These are phyloP conservation scores for Tenthredo distinguenda DNA, from an alignment of 2,888 invertebrate genomes.

Conservation along the genomic window DNA sequence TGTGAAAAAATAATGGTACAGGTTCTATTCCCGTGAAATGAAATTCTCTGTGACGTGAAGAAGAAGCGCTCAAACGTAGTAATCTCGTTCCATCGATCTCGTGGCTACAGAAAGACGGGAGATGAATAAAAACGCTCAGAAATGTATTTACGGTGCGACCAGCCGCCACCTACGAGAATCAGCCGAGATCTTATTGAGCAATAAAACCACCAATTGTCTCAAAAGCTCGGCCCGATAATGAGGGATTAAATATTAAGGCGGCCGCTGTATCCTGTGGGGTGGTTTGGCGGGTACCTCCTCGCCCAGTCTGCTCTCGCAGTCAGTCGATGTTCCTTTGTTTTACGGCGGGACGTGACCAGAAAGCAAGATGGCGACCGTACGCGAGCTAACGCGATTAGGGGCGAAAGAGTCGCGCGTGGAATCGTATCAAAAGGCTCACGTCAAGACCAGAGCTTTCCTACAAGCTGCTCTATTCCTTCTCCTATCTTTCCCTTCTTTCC, in stretches of 20 bases:
- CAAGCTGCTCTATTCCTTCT: slow-evolving; percentile 33
- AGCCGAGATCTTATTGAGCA: slow-evolving; percentile 68
- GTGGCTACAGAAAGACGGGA: background rate
- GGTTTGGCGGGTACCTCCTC: slow-evolving; percentile 42
- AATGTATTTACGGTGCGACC: slow-evolving; percentile 51
- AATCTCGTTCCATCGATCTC: slow-evolving; percentile 25
- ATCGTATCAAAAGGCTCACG: slow-evolving; percentile 39
- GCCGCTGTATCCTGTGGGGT: slow-evolving; percentile 62
- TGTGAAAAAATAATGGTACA: background rate
- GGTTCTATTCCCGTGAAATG: background rate
- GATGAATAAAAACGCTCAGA: slow-evolving; percentile 52
- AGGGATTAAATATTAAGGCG: slow-evolving; percentile 77
- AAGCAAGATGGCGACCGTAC: slow-evolving; percentile 72
- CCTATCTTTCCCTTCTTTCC: slow-evolving; percentile 52
- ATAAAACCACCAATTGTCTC: slow-evolving; percentile 76
- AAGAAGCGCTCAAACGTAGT: background rate
- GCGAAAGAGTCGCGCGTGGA: slow-evolving; percentile 49
- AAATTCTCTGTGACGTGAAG: background rate
- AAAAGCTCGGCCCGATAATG: slow-evolving; percentile 76
- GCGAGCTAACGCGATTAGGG: slow-evolving; percentile 56
- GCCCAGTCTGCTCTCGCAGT: slow-evolving; percentile 56
- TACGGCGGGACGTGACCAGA: slow-evolving; percentile 77
- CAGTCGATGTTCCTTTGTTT: slow-evolving; percentile 76
- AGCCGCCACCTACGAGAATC: slow-evolving; percentile 49
- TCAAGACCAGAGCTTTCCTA: slow-evolving; percentile 18